These are phyloP conservation scores for Tragelaphus eurycerus DNA, from an alignment of 2,797 vertebrate genomes.

Conservation along the genomic window DNA sequence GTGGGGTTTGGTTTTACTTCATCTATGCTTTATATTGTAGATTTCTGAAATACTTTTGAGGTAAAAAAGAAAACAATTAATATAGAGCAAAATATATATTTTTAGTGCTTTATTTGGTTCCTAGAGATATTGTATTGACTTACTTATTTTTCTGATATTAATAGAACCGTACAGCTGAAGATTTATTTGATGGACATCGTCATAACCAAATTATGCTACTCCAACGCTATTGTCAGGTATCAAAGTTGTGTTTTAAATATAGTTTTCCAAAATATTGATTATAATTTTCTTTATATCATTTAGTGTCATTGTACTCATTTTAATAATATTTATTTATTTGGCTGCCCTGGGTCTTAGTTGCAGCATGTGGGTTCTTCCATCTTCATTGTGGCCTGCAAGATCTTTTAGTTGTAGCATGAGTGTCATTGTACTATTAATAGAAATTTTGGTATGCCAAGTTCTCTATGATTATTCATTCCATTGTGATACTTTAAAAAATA, in stretches of 20 bases:
- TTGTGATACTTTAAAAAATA: background rate
- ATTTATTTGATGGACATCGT: slow-evolving; percentile 70
- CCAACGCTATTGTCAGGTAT: slow-evolving; percentile 80
- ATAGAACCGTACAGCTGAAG: slow-evolving; percentile 74
- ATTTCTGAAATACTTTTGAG: slow-evolving; percentile 24
- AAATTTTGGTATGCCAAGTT: background rate
- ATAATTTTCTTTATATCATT: background rate
- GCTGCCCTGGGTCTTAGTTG: background rate
- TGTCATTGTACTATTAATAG: background rate
- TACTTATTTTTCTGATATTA: slow-evolving; percentile 36
- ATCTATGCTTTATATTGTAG: background rate
- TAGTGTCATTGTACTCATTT: background rate
- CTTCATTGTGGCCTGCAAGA: background rate
- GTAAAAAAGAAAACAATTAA: slow-evolving; percentile 31
- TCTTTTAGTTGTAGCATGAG: background rate
- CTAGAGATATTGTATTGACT: background rate
- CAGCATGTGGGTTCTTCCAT: background rate
- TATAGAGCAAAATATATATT: background rate
- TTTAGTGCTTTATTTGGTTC: slow-evolving; percentile 28
- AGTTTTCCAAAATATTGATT: slow-evolving; percentile 1
- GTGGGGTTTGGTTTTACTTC: slow-evolving; percentile 9
- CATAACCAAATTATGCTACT: slow-evolving; percentile 76
- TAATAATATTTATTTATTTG: background rate
- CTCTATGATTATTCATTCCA: background rate
- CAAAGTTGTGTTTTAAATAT: background rate